phyloP scores from a whole-genome alignment of 2,113 vertebrate species.

The Riparia riparia region DNA sequence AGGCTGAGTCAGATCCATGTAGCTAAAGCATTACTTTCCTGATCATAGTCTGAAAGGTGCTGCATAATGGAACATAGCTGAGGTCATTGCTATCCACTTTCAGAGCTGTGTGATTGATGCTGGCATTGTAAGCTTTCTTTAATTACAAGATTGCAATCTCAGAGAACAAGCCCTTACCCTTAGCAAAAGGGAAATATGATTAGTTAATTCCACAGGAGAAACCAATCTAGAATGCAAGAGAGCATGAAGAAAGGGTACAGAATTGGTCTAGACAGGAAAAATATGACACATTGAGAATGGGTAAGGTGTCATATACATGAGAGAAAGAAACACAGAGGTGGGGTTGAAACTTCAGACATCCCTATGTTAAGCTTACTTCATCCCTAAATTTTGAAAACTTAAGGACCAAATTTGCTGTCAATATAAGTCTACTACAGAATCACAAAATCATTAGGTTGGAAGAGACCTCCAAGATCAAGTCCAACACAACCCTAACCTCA shows the following conservation, averaged over 20 bases:
- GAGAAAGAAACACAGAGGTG: background rate
- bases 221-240: background rate
- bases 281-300: background rate
- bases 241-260: background rate
- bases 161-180: slow-evolving; percentile 48
- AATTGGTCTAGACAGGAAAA: background rate
- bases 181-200: slow-evolving; percentile 55
- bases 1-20: background rate
- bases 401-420: background rate
- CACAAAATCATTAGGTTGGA: no score
- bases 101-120: slow-evolving; percentile 34
- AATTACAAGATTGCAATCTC: slow-evolving; percentile 60
- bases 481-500: no score
- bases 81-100: slow-evolving; percentile 34
- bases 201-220: slow-evolving; percentile 50
- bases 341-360: background rate
- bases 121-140: slow-evolving; percentile 55
- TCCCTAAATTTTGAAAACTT: background rate
- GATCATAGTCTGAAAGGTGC: slow-evolving; percentile 41
- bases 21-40: slow-evolving; percentile 28
- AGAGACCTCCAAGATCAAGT: no score
- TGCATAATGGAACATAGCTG: slow-evolving; percentile 31
- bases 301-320: background rate
- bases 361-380: background rate
- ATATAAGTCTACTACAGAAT: background rate